Percentiles rank a stretch among this genome's conserved stretches.
Conservation (phyloP, 2,113 vertebrate species). For the Colaptes auratus region DNA sequence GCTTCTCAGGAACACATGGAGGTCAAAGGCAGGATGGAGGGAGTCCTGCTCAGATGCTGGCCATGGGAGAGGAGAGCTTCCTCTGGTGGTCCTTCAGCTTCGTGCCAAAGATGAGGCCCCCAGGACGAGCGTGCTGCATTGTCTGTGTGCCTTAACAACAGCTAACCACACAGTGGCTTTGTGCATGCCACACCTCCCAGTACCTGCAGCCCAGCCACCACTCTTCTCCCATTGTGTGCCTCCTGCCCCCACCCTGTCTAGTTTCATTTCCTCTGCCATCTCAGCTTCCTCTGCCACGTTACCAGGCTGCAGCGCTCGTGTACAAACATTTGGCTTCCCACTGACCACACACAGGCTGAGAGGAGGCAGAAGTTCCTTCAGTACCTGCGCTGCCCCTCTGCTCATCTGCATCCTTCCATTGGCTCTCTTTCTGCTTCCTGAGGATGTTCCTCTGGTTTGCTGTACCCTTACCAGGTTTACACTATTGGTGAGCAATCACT, state of each 20-base stretch:
- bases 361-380: background rate
- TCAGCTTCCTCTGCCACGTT: background rate
- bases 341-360: background rate
- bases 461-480: background rate
- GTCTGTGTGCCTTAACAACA: background rate
- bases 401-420: background rate
- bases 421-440: background rate
- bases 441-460: background rate
- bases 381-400: background rate
- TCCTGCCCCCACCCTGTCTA: background rate
- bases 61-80: too few species aligned
- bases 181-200: background rate
- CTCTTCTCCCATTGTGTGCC: background rate
- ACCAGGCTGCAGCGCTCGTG: background rate
- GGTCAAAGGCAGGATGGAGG: too few species aligned
- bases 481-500: background rate
- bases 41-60: too few species aligned
- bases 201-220: background rate
- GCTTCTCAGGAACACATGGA: too few species aligned
- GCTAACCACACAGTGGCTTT: background rate
- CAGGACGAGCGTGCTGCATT: background rate
- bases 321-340: slow-evolving; percentile 45
- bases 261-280: slow-evolving; percentile 27
- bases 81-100: too few species aligned
- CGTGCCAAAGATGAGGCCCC: too few species aligned